Percentiles rank a stretch among this genome's conserved stretches.
Evolutionary conservation across 2,113 vertebrate species (phyloP).

Genomic region (Acrocephalus arundinaceus): DNA sequence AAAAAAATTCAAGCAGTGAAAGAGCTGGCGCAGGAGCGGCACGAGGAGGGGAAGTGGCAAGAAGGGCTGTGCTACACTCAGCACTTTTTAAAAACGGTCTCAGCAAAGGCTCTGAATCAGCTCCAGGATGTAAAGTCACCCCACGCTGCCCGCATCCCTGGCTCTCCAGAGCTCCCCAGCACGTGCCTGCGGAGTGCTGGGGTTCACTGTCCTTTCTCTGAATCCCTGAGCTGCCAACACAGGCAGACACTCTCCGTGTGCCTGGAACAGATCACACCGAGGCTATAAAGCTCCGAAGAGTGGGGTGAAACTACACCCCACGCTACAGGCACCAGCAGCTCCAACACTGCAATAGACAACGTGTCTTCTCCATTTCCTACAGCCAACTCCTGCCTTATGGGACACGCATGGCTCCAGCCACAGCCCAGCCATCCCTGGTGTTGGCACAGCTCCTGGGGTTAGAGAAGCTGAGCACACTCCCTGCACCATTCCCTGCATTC

Average conservation of each 20-base stretch:
- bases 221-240: not conserved
- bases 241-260: rapidly evolving
- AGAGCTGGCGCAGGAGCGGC: slow-evolving; percentile 25
- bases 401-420: rapidly evolving
- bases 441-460: rapidly evolving
- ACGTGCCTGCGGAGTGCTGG: rapidly evolving
- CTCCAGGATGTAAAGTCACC: slow-evolving; percentile 46
- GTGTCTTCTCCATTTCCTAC: not conserved
- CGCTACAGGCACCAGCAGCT: not conserved
- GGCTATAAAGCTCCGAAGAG: not conserved
- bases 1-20: not conserved
- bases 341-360: not conserved
- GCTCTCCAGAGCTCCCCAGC: not conserved
- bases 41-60: slow-evolving; percentile 57
- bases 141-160: not conserved
- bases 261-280: not conserved
- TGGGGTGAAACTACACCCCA: rapidly evolving
- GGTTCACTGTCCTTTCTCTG: not conserved
- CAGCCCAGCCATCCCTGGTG: not conserved
- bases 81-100: slow-evolving; percentile 53
- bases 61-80: slow-evolving; percentile 52
- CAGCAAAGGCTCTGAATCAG: slow-evolving; percentile 42
- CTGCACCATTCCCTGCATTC: not conserved
- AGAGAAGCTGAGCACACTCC: rapidly evolving
- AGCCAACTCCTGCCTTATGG: not conserved